A percentile compares a stretch with the other conserved stretches of the same genome.
Conservation (phyloP, 2,113 vertebrate species). For the Fulmarus glacialis region DNA sequence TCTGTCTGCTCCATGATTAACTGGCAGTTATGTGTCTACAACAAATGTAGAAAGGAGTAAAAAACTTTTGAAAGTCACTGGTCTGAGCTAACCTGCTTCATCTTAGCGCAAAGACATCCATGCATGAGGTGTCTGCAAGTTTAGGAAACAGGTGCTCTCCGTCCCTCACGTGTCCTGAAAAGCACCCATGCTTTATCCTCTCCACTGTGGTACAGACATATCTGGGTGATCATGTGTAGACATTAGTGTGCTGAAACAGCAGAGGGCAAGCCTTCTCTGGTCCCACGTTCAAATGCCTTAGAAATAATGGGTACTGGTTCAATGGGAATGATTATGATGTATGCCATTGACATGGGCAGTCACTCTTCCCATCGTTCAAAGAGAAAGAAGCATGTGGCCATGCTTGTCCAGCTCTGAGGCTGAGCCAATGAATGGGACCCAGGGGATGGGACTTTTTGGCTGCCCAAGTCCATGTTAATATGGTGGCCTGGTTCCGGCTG, state of each 20-base stretch:
- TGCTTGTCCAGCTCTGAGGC: not conserved
- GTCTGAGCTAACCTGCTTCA: not conserved
- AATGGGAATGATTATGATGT: not conserved
- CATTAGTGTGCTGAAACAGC: not conserved
- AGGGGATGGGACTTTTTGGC: not conserved
- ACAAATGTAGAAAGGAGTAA: not conserved
- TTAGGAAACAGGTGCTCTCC: not conserved
- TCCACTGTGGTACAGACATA: not conserved
- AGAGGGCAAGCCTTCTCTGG: not conserved
- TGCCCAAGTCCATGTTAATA: fast-evolving
- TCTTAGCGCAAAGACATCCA: fast-evolving
- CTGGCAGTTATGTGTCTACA: not conserved
- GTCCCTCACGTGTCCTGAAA: not conserved
- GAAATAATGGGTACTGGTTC: not conserved
- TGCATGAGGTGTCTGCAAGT: not conserved
- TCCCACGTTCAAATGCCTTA: not conserved
- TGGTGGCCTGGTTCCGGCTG: too few species aligned
- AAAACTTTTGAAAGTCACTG: not conserved
- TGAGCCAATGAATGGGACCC: not conserved
- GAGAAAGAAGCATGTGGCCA: not conserved
- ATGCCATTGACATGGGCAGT: too few species aligned
- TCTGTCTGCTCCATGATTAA: not conserved
- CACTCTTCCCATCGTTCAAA: not conserved
- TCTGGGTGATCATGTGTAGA: not conserved
- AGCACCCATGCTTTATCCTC: not conserved